phyloP scores from a whole-genome alignment of 2,888 invertebrate species.

The Nipponacmea schrenckii region DNA sequence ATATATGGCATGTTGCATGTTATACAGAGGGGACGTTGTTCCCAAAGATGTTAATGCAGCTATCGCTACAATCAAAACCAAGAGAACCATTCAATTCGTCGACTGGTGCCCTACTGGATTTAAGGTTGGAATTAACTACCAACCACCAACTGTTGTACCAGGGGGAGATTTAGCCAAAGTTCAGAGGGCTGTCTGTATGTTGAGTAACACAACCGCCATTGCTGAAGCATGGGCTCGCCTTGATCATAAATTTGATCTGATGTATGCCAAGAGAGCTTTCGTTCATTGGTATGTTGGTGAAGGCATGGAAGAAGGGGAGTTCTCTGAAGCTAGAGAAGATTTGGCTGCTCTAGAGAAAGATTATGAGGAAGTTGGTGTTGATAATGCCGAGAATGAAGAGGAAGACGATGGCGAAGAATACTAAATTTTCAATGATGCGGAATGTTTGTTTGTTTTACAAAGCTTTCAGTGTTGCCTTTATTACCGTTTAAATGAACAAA shows the following conservation, averaged over 20 bases:
- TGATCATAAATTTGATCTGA: not conserved
- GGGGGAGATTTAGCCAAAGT: conserved; percentile 1
- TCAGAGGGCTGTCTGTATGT: not conserved
- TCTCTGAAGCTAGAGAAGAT: conserved; percentile 4
- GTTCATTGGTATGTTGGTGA: not conserved
- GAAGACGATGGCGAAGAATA: not conserved
- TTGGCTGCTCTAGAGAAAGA: not conserved
- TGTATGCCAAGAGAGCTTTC: conserved; percentile 2
- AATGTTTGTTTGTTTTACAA: no score
- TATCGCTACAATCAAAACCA: conserved; percentile 4
- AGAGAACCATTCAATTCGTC: conserved; percentile 1
- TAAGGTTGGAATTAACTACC: conserved; percentile 1
- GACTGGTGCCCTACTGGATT: not conserved
- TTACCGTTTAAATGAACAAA: no score
- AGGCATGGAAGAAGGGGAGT: conserved; percentile 1
- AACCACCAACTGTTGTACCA: conserved; percentile 6
- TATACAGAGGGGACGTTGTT: not conserved
- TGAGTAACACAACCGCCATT: not conserved
- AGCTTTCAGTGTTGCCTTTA: no score
- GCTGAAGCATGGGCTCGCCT: not conserved
- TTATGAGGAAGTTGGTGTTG: conserved; percentile 4
- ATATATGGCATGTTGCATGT: conserved; percentile 3
- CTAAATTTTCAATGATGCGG: not conserved
- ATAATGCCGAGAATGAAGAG: not conserved
- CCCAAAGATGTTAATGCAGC: conserved; percentile 1